These are phyloP conservation scores for Phalacrocorax brasilianus DNA, from an alignment of 2,113 vertebrate species.

Conservation along the genomic window DNA sequence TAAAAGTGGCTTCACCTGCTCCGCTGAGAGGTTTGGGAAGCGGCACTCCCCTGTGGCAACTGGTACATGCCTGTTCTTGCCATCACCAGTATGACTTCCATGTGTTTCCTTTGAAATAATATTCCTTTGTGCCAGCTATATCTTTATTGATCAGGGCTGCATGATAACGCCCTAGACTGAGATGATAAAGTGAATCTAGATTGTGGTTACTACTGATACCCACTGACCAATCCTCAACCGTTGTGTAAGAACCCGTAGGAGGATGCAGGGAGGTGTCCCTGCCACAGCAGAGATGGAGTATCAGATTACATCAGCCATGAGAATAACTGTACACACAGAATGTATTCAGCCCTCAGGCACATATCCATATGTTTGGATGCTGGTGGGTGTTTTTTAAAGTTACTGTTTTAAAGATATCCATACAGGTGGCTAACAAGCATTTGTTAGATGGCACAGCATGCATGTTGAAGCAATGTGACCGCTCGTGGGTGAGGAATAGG, in stretches of 20 bases:
- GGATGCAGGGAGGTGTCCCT: background rate
- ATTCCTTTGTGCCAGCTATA: background rate
- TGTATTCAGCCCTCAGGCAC: conserved; percentile 36
- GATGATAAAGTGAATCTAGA: background rate
- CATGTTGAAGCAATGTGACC: conserved; percentile 12
- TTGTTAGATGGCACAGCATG: conserved; percentile 38
- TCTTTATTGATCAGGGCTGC: background rate
- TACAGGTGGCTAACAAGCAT: conserved; percentile 40
- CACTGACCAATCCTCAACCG: background rate
- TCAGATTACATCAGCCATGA: conserved; percentile 2
- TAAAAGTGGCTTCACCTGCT: background rate
- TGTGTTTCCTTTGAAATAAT: background rate
- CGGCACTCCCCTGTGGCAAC: background rate
- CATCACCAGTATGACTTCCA: rapidly evolving
- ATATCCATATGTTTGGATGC: conserved; percentile 53
- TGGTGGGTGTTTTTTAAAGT: conserved; percentile 61
- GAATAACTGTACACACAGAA: conserved; percentile 27
- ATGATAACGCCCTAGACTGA: background rate
- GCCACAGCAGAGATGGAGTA: background rate
- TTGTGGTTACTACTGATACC: background rate
- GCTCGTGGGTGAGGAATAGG: background rate
- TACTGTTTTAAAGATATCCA: conserved; percentile 54
- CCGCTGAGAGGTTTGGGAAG: background rate
- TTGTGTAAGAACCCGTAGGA: background rate
- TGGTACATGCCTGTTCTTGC: rapidly evolving